Evolutionary conservation across 2,113 vertebrate species (phyloP), one percentile per base, ranked within the genome.

Genomic region (Lepisosteus osseus): DNA sequence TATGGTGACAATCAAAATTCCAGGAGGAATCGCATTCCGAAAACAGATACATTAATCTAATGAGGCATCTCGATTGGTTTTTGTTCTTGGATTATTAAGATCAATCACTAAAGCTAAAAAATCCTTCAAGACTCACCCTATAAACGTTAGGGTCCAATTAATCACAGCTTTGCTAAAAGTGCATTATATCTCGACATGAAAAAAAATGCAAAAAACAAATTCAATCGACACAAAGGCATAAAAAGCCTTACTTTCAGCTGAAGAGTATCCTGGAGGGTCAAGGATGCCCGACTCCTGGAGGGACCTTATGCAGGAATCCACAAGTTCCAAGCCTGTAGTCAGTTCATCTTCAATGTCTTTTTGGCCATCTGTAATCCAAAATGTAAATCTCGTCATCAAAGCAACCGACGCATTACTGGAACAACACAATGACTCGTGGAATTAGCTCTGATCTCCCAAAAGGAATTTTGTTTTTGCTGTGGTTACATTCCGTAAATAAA

Each of bases 311-410:
- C 97, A 99, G 61, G 97, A 99, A 83, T 99, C 97, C 80, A 99
- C 97, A 84, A 99, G 83, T 90, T 99, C 97, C 71, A 99, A 87
- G 65, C 97, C 97, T 61, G 96, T 99, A 68, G 96, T 98, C 74
- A 99, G 86, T 74, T 99, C 97, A 76, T 99, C 97, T 85, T 99
- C 97, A n/a, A 98, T 98, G 76, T 97, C 96, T 85, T 99, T 98
- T 79, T 97, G 97, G 84, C 95, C 96, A 85, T 99, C 97, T 87
- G 89, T 75, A 79, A 73, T 59, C 47, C 7, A 74, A 71, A 55
- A 65, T 42, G 59, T 51, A 57, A 69, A 54, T 43, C 51, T 44
- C 13, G 14, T 47, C 54, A 43, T 11, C 63, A 5, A 29, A 68
- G 29, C 15, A 29, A 40, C 63, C 56, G 61, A 55, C 43, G 17